Evolutionary conservation across 2,797 vertebrate genomes (phyloP).

Genomic region (Hephaestus fuliginosus): DNA sequence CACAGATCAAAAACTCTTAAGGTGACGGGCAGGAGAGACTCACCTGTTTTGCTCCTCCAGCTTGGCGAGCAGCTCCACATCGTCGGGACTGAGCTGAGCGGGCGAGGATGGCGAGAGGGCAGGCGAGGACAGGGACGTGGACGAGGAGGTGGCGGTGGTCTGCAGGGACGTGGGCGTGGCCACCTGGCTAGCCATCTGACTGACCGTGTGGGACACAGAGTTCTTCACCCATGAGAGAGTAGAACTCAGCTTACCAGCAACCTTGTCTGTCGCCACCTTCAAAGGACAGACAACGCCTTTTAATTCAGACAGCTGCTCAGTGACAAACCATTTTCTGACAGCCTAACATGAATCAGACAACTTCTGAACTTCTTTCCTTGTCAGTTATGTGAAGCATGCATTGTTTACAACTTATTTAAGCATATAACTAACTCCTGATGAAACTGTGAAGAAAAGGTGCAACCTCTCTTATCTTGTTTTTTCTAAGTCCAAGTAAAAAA

Average conservation of each 20-base stretch:
- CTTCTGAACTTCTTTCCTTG: not conserved
- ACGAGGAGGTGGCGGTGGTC: slow-evolving; percentile 88
- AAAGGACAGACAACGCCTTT: slow-evolving; percentile 11
- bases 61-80: slow-evolving; percentile 95
- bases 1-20: not conserved
- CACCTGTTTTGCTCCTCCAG: slow-evolving; percentile 99
- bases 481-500: not conserved
- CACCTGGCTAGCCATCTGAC: slow-evolving; percentile 99
- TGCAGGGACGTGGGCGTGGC: slow-evolving; percentile 92
- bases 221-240: slow-evolving; percentile 99
- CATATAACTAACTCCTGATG: not conserved
- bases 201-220: slow-evolving; percentile 97
- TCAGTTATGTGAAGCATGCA: not conserved
- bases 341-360: not conserved
- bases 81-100: slow-evolving; percentile 94
- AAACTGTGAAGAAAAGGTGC: not conserved
- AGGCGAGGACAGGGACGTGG: slow-evolving; percentile 91
- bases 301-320: not conserved
- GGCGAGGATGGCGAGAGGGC: slow-evolving; percentile 91
- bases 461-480: not conserved
- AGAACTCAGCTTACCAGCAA: slow-evolving; percentile 98
- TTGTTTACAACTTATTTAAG: not conserved
- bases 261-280: slow-evolving; percentile 99
- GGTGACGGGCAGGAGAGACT: slow-evolving; percentile 20
- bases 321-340: not conserved